Evolutionary conservation across 2,113 vertebrate species (phyloP), one percentile per base, ranked within the genome.

Genomic region (Ivindomyrus marchei): DNA sequence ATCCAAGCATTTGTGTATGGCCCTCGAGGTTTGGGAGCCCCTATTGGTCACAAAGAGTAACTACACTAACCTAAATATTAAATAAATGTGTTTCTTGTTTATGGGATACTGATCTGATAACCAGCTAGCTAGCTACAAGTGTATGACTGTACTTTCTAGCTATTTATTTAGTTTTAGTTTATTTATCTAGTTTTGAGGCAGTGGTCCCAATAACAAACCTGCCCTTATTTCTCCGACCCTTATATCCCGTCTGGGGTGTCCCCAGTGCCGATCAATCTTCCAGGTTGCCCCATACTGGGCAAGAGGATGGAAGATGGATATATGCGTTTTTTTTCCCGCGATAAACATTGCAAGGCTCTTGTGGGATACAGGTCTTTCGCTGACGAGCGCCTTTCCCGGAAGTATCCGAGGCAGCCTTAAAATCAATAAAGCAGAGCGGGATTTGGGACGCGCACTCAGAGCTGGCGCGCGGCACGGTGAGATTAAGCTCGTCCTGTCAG

Each of bases 361-460:
- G 74, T 42, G 36, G 74, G 31, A 80, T 1, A 19, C 4, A 4
- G 74, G 74, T 15, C 74, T 80, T 80, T 42, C 8, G 74, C 74
- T 80, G 74, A 80, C 17, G 36, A 17, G 62, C 62, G 15, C 62
- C 10, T 27, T 80, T 80, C 19, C 31, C 13, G 17, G 74, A 80
- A 19, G 36, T 80, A 80, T 80, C 31, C 2, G 13, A 42, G 24
- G 47, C 47, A 8, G 46, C 21, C 84, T 49, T 85, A 46, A 85
- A 85, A 85, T 85, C 84, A 86, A 86, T 86, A 47, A 86, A 86
- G 84, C 84, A 27, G 10, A 31, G 21, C 47, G 10, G 84, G n/a
- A 50, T 49, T 86, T 86, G 46, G 45, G 36, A 19, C 6, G 36
- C 2, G 4, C 36, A 19, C 36, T 42, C 74, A 17, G 70, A 85